A percentile compares a stretch with the other conserved stretches of the same genome.
These are phyloP conservation scores for Drosophila nannoptera DNA, from an alignment of 1,140 invertebrate genomes.

Conservation along the genomic window DNA sequence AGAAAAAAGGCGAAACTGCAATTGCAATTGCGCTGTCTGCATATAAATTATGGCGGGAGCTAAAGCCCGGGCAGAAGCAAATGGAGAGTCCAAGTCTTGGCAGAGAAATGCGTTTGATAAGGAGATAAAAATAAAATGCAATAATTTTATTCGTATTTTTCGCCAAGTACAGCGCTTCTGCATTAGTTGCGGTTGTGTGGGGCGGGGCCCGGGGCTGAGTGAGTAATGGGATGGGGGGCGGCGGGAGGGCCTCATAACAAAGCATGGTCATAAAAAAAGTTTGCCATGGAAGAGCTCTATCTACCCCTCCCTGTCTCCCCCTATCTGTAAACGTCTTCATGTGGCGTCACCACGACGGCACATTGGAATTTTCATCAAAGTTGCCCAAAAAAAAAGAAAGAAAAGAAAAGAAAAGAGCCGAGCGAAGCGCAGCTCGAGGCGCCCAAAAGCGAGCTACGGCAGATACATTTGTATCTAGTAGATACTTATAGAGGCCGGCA, in stretches of 20 bases:
- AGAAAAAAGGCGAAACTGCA: slow-evolving; percentile 4
- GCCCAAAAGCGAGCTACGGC: slow-evolving; percentile 1
- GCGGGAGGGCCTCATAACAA: slow-evolving; percentile 7
- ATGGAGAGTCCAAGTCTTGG: slow-evolving; percentile 3
- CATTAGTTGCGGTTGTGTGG: slow-evolving; percentile 10
- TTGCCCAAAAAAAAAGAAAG: too few species aligned
- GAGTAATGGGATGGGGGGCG: background rate
- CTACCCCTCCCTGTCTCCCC: too few species aligned
- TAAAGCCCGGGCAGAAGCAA: background rate
- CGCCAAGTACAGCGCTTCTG: slow-evolving; percentile 18
- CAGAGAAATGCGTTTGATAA: slow-evolving; percentile 21
- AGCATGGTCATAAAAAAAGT: slow-evolving; percentile 25
- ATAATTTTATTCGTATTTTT: slow-evolving; percentile 15
- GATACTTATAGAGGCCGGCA: background rate
- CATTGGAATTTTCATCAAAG: slow-evolving; percentile 24
- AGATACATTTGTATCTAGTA: background rate
- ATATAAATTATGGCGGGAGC: slow-evolving; percentile 21
- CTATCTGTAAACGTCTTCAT: background rate
- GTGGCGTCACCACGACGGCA: slow-evolving; percentile 22
- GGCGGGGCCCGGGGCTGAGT: too few species aligned
- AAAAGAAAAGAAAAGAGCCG: too few species aligned
- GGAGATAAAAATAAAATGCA: slow-evolving; percentile 31
- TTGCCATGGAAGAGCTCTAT: slow-evolving; percentile 1
- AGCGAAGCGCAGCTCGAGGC: slow-evolving; percentile 1
- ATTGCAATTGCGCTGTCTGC: slow-evolving; percentile 30